Base-by-base conservation (phyloP, 2,888 invertebrate genomes). In the Gortyna flavago region DNA sequence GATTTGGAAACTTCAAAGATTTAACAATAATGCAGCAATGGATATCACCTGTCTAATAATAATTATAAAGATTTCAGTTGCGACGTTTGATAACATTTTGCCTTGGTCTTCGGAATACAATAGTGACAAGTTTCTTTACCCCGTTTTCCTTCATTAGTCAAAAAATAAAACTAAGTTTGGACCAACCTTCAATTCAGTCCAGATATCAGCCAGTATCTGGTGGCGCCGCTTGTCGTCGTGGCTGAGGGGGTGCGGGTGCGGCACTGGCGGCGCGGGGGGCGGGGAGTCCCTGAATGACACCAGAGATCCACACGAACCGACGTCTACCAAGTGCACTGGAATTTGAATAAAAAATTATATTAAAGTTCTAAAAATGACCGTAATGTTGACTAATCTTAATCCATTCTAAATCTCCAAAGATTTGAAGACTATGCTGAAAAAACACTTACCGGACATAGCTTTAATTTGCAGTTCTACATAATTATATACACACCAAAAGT, bases 141-240 rank as follows among this genome's bases (percentile, higher is more conserved):
- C 44, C 44, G 44, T 44, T 44, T 44, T 44, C 44, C 44, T 44
- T 16, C 44, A 16, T 16, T 44, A 44, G 44, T 16, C 6, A 44
- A 16, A 44, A 16, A 44, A 44, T 21, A 7, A 21, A 29, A 29
- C 8, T 25, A 6, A 6, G 16, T 32, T n/a, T n/a, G 0, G n/a
- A 13, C 7, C n/a, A 91, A 96, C 96, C 95, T 97, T 97, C 62
- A 97, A 93, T 92, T 97, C 97, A 75, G 97, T 97, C 97, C 97
- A 97, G 80, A 97, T 96, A 86, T 97, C 97, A 11, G 97, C 97
- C 48, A 97, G 93, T 81, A 97, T 97, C 92, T 97, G 97, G 88
- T 97, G 97, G 48, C 97, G 94, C 81, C 97, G 96, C 90, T 97
- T 97, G 91, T 97, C 97, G 94, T 97, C 97, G 84, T 97, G 96